A percentile compares a stretch with the other conserved stretches of the same genome.
phyloP scores from a whole-genome alignment of 1,140 invertebrate genomes.

The Drosophila subobscura region DNA sequence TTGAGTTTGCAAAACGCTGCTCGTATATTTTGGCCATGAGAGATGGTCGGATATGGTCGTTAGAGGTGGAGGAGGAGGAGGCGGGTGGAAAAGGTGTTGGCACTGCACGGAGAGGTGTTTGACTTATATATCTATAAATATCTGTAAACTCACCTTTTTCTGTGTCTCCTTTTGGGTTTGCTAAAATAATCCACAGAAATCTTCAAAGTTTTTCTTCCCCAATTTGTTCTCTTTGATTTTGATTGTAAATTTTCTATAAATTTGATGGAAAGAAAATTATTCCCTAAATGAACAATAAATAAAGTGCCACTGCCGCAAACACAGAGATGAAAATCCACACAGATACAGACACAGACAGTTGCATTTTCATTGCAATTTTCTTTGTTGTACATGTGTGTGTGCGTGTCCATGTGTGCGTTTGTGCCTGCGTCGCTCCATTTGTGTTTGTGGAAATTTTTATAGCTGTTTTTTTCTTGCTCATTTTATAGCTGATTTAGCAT shows the following conservation, averaged over 20 bases:
- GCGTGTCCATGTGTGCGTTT: conserved; percentile 3
- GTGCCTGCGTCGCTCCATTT: conserved; percentile 18
- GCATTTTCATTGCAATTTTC: conserved; percentile 37
- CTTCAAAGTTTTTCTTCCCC: conserved; percentile 1
- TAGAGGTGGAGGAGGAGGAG: too few relatives aligned
- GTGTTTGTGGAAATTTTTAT: conserved; percentile 49
- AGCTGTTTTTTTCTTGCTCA: conserved; percentile 38
- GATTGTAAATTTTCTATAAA: neutral
- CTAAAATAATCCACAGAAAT: conserved; percentile 45
- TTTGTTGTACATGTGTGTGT: conserved; percentile 7
- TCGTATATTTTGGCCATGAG: conserved; percentile 36
- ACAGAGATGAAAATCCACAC: conserved; percentile 36
- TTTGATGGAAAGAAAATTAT: conserved; percentile 16
- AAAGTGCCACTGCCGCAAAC: conserved; percentile 26
- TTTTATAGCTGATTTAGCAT: conserved; percentile 50
- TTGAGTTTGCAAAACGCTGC: conserved; percentile 58
- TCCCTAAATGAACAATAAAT: conserved; percentile 45
- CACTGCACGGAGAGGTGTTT: conserved; percentile 17
- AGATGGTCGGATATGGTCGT: conserved; percentile 1
- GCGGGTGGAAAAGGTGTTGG: conserved; percentile 15
- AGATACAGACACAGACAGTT: conserved; percentile 32
- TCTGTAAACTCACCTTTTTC: conserved; percentile 39
- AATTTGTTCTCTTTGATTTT: conserved; percentile 21
- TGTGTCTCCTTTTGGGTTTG: conserved; percentile 2
- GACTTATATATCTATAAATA: conserved; percentile 20